Percentiles rank a stretch among this genome's conserved stretches.
These are phyloP conservation scores for Rattus rattus DNA, from an alignment of 2,113 vertebrate species.

Conservation along the genomic window DNA sequence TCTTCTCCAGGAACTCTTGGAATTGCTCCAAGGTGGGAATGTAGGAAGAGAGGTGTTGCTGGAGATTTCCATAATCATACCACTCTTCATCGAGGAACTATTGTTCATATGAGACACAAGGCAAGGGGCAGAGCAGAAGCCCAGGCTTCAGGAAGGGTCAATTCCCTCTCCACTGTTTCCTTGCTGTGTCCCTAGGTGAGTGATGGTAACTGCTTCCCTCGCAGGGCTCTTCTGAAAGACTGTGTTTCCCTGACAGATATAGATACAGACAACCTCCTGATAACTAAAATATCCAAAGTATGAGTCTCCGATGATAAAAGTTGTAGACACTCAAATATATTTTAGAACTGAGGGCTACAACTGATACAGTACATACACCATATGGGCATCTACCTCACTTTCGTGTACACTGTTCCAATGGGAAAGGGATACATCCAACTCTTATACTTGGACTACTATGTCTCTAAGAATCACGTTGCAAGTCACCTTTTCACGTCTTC, in stretches of 20 bases:
- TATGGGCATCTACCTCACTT: not conserved
- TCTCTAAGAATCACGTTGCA: not conserved
- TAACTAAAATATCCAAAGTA: slow-evolving; percentile 26
- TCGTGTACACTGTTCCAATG: not conserved
- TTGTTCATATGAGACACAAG: not conserved
- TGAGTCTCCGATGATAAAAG: not conserved
- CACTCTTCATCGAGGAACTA: not conserved
- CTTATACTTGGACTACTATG: not conserved
- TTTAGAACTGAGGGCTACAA: not conserved
- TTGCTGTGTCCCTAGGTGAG: not conserved
- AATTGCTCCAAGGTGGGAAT: not conserved
- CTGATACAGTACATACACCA: not conserved
- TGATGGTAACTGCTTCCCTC: not conserved
- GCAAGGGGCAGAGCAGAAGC: not conserved
- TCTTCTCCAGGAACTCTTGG: not conserved
- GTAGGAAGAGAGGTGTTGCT: not conserved
- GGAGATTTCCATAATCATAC: not conserved
- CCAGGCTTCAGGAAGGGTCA: not conserved
- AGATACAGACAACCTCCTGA: not conserved
- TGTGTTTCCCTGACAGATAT: not conserved
- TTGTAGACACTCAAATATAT: not conserved
- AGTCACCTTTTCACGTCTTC: not conserved
- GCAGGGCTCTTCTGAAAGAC: slow-evolving; percentile 12
- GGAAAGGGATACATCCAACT: not conserved
- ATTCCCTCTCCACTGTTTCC: not conserved